Percentiles rank a stretch among this genome's conserved stretches.
Evolutionary conservation across 2,888 invertebrate species (phyloP).

Genomic region (Diarsia rubi): DNA sequence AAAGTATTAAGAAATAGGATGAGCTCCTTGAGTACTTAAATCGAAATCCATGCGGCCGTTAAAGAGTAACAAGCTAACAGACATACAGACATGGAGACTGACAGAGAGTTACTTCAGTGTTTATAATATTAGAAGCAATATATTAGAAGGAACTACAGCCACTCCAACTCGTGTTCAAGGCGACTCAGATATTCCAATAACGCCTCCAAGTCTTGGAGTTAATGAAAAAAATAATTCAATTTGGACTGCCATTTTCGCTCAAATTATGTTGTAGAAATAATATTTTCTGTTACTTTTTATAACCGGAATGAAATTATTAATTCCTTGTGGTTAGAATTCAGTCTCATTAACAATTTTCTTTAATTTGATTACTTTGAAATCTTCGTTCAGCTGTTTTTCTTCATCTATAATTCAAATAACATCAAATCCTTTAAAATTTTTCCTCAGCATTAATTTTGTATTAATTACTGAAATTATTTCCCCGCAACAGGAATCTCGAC

Average conservation of each 20-base stretch:
- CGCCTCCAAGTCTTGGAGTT: conserved; percentile 1
- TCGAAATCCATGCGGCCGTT: background rate
- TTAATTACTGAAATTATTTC: conserved; percentile 19
- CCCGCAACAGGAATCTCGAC: conserved; percentile 31
- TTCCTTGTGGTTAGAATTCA: conserved; percentile 2
- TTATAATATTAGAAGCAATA: background rate
- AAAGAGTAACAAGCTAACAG: background rate
- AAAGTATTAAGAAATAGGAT: background rate
- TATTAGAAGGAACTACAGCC: conserved; percentile 17
- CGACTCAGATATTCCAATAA: conserved; percentile 10
- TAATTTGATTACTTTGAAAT: background rate
- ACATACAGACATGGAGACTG: background rate
- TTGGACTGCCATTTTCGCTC: conserved; percentile 14
- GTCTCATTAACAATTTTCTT: background rate
- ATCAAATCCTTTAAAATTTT: background rate
- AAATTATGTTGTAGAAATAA: conserved; percentile 2
- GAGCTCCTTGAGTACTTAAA: background rate
- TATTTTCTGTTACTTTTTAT: conserved; percentile 19
- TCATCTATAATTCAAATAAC: background rate
- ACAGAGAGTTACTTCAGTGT: background rate
- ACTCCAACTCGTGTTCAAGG: conserved; percentile 18
- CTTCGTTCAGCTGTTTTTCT: background rate
- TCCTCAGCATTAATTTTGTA: background rate
- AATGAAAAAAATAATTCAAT: conserved; percentile 41
- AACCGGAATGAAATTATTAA: conserved; percentile 6